These are phyloP conservation scores for Scaptomyza reducta DNA, from an alignment of 2,888 invertebrate genomes.

Conservation along the genomic window DNA sequence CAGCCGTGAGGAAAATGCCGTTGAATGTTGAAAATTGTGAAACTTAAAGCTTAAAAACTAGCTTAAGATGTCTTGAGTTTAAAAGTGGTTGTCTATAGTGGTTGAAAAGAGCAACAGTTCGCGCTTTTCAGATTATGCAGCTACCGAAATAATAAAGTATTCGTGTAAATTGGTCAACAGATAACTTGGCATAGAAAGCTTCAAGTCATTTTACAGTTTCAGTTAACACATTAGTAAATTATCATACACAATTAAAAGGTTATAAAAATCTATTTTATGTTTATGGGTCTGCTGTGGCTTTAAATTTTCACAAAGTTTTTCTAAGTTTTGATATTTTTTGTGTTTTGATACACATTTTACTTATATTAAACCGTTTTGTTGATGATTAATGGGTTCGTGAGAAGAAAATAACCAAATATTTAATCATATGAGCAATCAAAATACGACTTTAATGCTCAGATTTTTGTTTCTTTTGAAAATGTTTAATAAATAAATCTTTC, in stretches of 20 bases:
- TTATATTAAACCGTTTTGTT: no score
- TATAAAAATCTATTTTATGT: not conserved
- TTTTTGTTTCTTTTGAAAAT: no score
- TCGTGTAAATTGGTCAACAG: constrained; percentile 5
- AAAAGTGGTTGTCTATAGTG: not conserved
- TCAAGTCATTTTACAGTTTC: constrained; percentile 1
- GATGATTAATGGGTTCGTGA: no score
- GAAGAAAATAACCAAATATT: no score
- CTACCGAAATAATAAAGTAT: constrained; percentile 11
- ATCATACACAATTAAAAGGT: not conserved
- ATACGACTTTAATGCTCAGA: no score
- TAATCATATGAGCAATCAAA: no score
- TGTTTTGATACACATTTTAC: no score
- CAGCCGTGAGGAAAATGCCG: constrained; percentile 18
- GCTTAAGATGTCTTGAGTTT: not conserved
- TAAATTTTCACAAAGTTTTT: no score
- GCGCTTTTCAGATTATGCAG: constrained; percentile 10
- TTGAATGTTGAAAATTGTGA: constrained; percentile 50
- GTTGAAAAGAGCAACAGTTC: constrained; percentile 17
- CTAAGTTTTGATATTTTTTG: no score
- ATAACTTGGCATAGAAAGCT: not conserved
- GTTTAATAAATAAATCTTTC: no score
- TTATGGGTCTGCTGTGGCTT: not conserved
- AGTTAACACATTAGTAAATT: not conserved
- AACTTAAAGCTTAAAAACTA: constrained; percentile 28